phyloP scores from a whole-genome alignment of 2,113 vertebrate species.

The Onychorhynchus coronatus region DNA sequence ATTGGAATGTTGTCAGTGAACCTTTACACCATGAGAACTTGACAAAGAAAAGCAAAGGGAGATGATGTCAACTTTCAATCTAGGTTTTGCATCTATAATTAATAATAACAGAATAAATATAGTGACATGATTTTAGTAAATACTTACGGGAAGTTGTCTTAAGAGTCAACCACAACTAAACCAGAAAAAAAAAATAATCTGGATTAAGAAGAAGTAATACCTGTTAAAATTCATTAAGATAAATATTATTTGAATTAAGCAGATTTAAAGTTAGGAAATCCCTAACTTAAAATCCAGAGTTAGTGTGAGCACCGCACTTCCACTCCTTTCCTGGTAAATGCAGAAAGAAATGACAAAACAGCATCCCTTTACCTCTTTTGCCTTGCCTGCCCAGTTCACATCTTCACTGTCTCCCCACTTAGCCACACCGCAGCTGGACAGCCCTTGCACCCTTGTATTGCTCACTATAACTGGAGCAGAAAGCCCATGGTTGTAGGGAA shows the following conservation, averaged over 20 bases:
- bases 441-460: neutral
- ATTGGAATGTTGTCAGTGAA: neutral
- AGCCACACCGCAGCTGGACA: neutral
- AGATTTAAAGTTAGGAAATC: neutral
- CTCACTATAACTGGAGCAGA: neutral
- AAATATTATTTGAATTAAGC: neutral
- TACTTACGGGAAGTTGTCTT: neutral
- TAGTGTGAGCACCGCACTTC: fast-evolving
- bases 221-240: neutral
- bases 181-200: neutral
- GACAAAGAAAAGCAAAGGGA: neutral
- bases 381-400: neutral
- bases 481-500: neutral
- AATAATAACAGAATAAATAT: neutral
- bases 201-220: neutral
- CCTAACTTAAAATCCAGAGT: neutral
- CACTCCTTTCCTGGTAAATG: neutral
- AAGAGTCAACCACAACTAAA: neutral
- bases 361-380: neutral
- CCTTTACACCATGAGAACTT: neutral
- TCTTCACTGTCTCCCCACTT: fast-evolving
- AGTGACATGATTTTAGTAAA: neutral
- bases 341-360: neutral
- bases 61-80: neutral
- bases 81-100: neutral